Evolutionary conservation across 2,113 vertebrate species (phyloP).

Genomic region (Dermatemys mawii): DNA sequence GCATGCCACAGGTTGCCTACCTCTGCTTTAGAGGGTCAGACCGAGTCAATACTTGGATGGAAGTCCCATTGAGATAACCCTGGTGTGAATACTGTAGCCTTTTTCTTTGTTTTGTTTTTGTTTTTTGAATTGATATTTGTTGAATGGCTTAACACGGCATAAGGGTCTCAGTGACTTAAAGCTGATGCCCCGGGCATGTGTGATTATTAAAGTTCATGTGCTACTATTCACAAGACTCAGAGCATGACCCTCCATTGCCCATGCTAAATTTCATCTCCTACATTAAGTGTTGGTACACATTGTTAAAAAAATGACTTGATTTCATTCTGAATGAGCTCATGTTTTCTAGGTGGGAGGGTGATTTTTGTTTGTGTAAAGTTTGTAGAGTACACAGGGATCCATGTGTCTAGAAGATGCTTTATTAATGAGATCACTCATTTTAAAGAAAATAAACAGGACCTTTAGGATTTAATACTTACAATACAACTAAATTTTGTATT

Average conservation of each 20-base stretch:
- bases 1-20: no score
- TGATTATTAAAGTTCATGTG: neutral
- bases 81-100: neutral
- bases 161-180: neutral
- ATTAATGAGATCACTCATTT: neutral
- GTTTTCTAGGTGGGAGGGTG: neutral
- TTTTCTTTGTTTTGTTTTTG: neutral
- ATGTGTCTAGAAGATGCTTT: neutral
- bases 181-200: neutral
- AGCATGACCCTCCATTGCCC: neutral
- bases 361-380: neutral
- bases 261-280: neutral
- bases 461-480: neutral
- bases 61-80: neutral
- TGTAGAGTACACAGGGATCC: neutral
- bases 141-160: neutral
- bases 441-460: neutral
- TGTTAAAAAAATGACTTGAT: neutral
- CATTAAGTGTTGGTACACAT: neutral
- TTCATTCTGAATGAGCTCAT: neutral
- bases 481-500: neutral
- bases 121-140: neutral
- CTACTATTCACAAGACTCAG: neutral
- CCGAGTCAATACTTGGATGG: neutral
- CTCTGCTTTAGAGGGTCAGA: no score